Evolutionary conservation across 2,113 vertebrate species (phyloP), one percentile per base, ranked within the genome.

Genomic region (Spheniscus mendiculus): DNA sequence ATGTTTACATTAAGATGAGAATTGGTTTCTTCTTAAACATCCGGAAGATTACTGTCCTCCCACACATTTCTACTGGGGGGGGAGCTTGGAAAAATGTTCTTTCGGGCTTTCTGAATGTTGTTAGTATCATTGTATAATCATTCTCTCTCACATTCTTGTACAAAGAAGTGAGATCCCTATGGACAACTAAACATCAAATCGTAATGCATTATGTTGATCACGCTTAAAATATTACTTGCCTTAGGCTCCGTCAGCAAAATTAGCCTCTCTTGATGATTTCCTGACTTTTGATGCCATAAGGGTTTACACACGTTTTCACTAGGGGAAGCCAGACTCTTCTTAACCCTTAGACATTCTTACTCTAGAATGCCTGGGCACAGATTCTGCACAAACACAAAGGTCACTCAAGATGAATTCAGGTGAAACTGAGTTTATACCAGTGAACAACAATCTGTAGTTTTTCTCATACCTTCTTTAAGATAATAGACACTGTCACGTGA

Each of bases 231-330:
- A 80, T 16, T 15, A 56, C 58, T 95, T 81, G 92, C 74, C 81
- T 79, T 25, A 20, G 79, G 93, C 63, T 85, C 89, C 94, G 81
- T 83, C 89, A 96, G 83, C 76, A 96, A 93, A 96, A 92, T 89
- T 69, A 23, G 8, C 25, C 29, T 62, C 40, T 90, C 56, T 47
- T 4, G 0, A 63, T 83, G 77, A 89, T 88, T 91, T 89, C 27
- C 67, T 90, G 69, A 77, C 61, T 84, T 92, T 56, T 87, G 62
- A 79, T 73, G 63, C 71, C 34, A 3, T n/a, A 23, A 71, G 40
- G 20, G 9, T 74, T 94, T 40, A 63, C 30, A 82, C 15, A n/a
- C 7, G 0, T 82, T 92, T 89, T 89, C 69, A 66, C 44, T 29
- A 27, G 12, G 14, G 74, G 10, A 74, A 62, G 23, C 14, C 42